Conservation (phyloP, 2,888 invertebrate species). For the Hartigia nigra region DNA sequence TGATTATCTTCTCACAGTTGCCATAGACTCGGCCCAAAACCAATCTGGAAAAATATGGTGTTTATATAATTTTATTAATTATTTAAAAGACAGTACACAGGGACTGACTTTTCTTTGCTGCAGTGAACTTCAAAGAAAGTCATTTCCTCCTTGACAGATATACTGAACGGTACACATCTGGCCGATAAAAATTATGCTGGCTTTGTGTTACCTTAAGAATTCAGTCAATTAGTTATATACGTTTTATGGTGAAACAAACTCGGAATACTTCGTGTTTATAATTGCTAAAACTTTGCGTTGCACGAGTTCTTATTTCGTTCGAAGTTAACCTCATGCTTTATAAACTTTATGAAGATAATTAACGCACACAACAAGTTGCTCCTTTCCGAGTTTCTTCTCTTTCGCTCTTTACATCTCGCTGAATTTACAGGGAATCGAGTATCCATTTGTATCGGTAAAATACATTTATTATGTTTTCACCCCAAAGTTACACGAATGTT, state of each 20-base stretch:
- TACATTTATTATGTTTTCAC: too few species aligned
- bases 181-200: background rate
- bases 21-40: slow-evolving; percentile 31
- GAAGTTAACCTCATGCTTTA: background rate
- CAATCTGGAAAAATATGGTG: slow-evolving; percentile 34
- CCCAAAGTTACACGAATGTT: background rate
- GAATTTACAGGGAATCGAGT: background rate
- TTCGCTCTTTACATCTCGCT: background rate
- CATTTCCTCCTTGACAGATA: background rate
- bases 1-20: slow-evolving; percentile 13
- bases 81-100: background rate
- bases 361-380: slow-evolving; percentile 34
- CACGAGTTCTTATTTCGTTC: background rate
- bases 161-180: background rate
- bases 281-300: background rate
- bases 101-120: background rate
- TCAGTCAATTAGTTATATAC: background rate
- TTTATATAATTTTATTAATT: background rate
- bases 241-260: background rate
- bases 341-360: slow-evolving; percentile 31
- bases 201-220: background rate
- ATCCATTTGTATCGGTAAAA: too few species aligned
- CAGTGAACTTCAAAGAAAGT: background rate
- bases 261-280: background rate
- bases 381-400: background rate